These are phyloP conservation scores for Drosophila ezoana DNA, from an alignment of 2,888 invertebrate species.

Conservation along the genomic window DNA sequence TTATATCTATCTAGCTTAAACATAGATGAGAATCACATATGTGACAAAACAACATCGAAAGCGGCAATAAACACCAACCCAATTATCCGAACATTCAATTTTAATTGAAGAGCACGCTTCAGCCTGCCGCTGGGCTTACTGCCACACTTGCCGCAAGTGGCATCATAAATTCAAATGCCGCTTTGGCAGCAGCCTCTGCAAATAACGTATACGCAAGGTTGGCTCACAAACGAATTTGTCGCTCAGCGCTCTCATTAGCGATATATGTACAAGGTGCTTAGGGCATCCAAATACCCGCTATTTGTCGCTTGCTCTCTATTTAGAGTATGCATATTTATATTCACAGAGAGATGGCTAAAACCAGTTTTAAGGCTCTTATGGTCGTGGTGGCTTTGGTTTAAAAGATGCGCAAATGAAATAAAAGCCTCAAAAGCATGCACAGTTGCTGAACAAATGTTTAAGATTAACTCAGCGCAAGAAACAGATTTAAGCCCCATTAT, in stretches of 20 bases:
- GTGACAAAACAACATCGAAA: slow-evolving; percentile 26
- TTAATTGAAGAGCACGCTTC: slow-evolving; percentile 53
- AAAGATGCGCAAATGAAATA: no score
- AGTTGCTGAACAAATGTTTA: no score
- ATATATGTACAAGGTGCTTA: slow-evolving; percentile 32
- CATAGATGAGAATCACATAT: no score
- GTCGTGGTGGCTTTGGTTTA: no score
- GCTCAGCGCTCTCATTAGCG: slow-evolving; percentile 20
- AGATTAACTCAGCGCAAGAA: no score
- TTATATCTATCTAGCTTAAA: no score
- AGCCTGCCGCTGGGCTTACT: slow-evolving; percentile 22
- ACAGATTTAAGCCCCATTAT: no score
- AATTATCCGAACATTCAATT: slow-evolving; percentile 68
- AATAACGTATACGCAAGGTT: slow-evolving; percentile 72
- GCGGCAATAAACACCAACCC: neutral
- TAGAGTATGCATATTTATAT: no score
- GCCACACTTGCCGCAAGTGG: slow-evolving; percentile 52
- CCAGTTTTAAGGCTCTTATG: no score
- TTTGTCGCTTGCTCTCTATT: no score
- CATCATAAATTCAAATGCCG: slow-evolving; percentile 77
- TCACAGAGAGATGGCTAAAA: no score
- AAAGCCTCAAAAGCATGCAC: no score
- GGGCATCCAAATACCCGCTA: slow-evolving; percentile 43
- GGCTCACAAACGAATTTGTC: slow-evolving; percentile 43
- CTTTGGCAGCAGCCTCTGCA: slow-evolving; percentile 66